Evolutionary conservation across 2,797 vertebrate species (phyloP).

Genomic region (Phalanger gymnotis): DNA sequence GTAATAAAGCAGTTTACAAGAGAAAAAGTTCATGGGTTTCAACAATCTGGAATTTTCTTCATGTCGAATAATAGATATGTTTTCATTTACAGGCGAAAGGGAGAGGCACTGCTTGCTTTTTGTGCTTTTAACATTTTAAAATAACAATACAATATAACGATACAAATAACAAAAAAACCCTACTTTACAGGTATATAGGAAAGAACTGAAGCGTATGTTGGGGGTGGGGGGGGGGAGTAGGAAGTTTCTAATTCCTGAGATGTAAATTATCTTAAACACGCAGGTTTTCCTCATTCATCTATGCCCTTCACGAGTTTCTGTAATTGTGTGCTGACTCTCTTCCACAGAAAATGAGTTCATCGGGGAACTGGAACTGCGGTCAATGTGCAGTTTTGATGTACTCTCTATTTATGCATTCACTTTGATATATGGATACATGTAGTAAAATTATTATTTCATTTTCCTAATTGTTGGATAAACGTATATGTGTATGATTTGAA

Average conservation of each 20-base stretch:
- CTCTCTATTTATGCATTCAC: neutral
- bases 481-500: neutral
- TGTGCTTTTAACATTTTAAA: neutral
- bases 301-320: neutral
- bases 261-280: neutral
- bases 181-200: neutral
- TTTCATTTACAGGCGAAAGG: neutral
- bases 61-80: constrained; percentile 11
- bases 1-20: neutral
- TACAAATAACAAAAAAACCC: neutral
- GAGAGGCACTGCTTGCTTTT: neutral
- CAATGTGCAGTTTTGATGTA: neutral
- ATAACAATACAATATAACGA: neutral
- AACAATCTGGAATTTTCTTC: neutral
- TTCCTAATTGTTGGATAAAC: neutral
- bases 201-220: neutral
- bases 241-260: neutral
- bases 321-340: neutral
- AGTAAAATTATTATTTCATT: neutral
- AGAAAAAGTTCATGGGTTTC: constrained; percentile 13
- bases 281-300: neutral
- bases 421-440: neutral
- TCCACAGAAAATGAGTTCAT: neutral
- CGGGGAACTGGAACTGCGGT: neutral
- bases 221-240: neutral